phyloP scores from a whole-genome alignment of 2,797 vertebrate species.

The Microcaecilia unicolor region DNA sequence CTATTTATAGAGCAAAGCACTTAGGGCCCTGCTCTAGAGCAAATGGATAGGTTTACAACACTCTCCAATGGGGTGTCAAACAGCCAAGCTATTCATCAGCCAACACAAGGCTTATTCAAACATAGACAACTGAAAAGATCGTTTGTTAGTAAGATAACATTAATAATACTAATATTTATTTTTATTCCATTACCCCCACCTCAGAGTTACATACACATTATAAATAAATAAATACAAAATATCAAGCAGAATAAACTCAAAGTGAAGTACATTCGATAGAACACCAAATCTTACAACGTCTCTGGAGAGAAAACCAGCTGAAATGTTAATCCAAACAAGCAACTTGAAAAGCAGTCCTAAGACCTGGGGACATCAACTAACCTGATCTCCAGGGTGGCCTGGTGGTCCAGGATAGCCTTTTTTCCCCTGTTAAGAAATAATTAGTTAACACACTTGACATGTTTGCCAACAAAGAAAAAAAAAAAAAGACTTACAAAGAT shows the following conservation, averaged over 20 bases:
- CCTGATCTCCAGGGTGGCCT: slow-evolving; percentile 85
- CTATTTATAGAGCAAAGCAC: slow-evolving; percentile 47
- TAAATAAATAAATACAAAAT: too few relatives aligned
- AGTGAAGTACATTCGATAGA: neutral
- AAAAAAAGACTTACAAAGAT: too few relatives aligned
- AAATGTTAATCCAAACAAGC: too few relatives aligned
- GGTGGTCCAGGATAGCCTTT: slow-evolving; percentile 82
- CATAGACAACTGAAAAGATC: slow-evolving; percentile 9
- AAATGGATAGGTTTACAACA: slow-evolving; percentile 52
- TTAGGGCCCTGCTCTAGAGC: slow-evolving; percentile 55
- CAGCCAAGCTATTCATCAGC: slow-evolving; percentile 55
- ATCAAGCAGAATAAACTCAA: slow-evolving; percentile 11
- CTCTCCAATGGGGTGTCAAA: slow-evolving; percentile 57
- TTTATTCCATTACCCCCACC: too few relatives aligned
- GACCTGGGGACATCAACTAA: slow-evolving; percentile 57
- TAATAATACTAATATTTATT: too few relatives aligned
- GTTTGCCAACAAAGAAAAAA: too few relatives aligned
- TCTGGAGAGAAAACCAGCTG: too few relatives aligned
- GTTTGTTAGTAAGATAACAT: slow-evolving; percentile 1
- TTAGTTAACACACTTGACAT: too few relatives aligned
- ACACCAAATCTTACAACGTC: too few relatives aligned
- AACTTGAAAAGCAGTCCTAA: too few relatives aligned
- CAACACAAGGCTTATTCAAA: slow-evolving; percentile 35
- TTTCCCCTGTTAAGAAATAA: slow-evolving; percentile 55
- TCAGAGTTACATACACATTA: too few relatives aligned